Percentiles rank a stretch among this genome's conserved stretches.
phyloP scores from a whole-genome alignment of 64 coral and sea anemone species.

The Acropora tenuis region DNA sequence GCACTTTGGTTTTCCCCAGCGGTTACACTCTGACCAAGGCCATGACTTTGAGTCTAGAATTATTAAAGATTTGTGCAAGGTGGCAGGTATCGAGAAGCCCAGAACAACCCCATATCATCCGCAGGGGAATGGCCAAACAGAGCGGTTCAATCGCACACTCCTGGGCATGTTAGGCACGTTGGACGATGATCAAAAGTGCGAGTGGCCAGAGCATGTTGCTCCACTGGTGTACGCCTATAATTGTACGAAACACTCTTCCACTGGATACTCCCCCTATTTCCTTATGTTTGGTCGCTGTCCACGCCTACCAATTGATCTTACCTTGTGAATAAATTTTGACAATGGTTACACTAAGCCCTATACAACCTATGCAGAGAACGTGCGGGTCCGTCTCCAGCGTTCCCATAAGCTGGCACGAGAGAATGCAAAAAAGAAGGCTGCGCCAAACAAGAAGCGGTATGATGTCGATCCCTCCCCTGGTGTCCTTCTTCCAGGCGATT shows the following conservation, averaged over 20 bases:
- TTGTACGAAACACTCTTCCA: slow-evolving; percentile 48
- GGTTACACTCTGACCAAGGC: slow-evolving; percentile 57
- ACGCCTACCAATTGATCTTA: background rate
- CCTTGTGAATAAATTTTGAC: background rate
- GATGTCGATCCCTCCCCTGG: background rate
- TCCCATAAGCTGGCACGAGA: background rate
- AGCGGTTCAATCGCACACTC: background rate
- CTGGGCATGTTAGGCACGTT: slow-evolving; percentile 53
- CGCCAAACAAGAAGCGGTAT: slow-evolving; percentile 7
- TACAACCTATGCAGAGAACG: background rate
- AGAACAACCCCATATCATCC: background rate
- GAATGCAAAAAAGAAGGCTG: background rate
- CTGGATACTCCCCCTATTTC: slow-evolving; percentile 16
- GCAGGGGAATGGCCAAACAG: background rate
- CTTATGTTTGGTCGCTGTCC: background rate
- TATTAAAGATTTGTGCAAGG: background rate
- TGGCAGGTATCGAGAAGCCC: too few relatives aligned
- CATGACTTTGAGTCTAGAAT: slow-evolving; percentile 49
- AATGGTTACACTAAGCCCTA: background rate
- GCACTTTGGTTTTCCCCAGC: slow-evolving; percentile 44
- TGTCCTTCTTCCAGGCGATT: slow-evolving; percentile 10
- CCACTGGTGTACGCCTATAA: slow-evolving; percentile 55
- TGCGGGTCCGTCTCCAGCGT: background rate
- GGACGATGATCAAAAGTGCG: slow-evolving; percentile 28
- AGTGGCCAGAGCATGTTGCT: slow-evolving; percentile 23